A percentile compares a stretch with the other conserved stretches of the same genome.
Conservation (phyloP, 2,797 vertebrate genomes). For the Diceros bicornis region DNA sequence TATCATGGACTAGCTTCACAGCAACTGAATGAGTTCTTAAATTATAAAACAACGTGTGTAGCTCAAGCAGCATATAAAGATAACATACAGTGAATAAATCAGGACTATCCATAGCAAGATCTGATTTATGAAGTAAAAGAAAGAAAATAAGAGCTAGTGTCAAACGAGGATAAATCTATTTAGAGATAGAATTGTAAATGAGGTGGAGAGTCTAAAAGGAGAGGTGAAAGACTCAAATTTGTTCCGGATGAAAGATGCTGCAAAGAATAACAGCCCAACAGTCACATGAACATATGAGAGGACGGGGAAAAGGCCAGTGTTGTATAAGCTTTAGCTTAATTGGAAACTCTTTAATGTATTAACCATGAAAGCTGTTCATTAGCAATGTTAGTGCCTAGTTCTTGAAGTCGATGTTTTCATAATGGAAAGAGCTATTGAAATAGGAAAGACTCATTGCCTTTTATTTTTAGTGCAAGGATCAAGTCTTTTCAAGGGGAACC, state of each 20-base stretch:
- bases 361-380: slow-evolving; percentile 63
- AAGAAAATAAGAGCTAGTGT: slow-evolving; percentile 34
- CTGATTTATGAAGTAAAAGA: neutral
- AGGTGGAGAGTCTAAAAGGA: neutral
- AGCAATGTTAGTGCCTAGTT: neutral
- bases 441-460: neutral
- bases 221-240: neutral
- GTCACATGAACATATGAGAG: neutral
- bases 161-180: neutral
- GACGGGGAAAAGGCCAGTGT: slow-evolving; percentile 60
- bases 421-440: neutral
- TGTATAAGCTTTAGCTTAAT: neutral
- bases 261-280: neutral
- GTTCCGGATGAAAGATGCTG: slow-evolving; percentile 13
- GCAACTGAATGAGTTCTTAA: slow-evolving; percentile 9
- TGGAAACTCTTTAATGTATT: slow-evolving; percentile 36
- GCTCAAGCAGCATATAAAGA: neutral
- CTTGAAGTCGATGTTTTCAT: slow-evolving; percentile 12
- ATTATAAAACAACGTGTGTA: neutral
- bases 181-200: slow-evolving; percentile 18
- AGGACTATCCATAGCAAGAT: neutral
- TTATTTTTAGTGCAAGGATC: neutral
- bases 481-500: neutral
- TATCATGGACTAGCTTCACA: neutral
- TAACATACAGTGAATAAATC: neutral